Evolutionary conservation across 2,797 vertebrate species (phyloP).

Genomic region (Platalea minor): DNA sequence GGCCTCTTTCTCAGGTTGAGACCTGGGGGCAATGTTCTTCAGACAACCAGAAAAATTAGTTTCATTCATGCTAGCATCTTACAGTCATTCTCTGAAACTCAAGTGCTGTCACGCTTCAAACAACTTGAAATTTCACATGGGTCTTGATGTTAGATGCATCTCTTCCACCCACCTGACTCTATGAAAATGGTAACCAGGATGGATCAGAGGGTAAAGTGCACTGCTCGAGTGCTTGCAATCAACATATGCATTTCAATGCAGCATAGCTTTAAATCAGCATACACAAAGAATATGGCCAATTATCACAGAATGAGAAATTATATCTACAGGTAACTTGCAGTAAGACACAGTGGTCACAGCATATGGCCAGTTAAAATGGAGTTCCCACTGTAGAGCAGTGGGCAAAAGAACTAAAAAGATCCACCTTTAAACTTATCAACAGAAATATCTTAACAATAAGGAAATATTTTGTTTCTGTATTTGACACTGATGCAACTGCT

Average conservation of each 20-base stretch:
- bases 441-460: background rate
- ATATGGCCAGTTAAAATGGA: background rate
- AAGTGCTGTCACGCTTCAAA: background rate
- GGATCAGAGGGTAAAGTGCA: background rate
- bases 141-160: background rate
- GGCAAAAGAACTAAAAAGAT: background rate
- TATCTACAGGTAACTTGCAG: background rate
- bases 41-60: background rate
- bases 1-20: background rate
- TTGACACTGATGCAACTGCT: background rate
- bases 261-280: background rate
- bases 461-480: background rate
- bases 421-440: background rate
- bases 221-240: background rate
- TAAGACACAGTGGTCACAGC: background rate
- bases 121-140: background rate
- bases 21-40: background rate
- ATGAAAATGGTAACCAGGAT: background rate
- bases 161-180: background rate
- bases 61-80: background rate
- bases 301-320: background rate
- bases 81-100: background rate
- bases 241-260: background rate
- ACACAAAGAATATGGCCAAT: background rate
- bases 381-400: background rate